Evolutionary conservation across 2,113 vertebrate genomes (phyloP), one percentile per base, ranked within the genome.

Genomic region (Cebidichthys violaceus): DNA sequence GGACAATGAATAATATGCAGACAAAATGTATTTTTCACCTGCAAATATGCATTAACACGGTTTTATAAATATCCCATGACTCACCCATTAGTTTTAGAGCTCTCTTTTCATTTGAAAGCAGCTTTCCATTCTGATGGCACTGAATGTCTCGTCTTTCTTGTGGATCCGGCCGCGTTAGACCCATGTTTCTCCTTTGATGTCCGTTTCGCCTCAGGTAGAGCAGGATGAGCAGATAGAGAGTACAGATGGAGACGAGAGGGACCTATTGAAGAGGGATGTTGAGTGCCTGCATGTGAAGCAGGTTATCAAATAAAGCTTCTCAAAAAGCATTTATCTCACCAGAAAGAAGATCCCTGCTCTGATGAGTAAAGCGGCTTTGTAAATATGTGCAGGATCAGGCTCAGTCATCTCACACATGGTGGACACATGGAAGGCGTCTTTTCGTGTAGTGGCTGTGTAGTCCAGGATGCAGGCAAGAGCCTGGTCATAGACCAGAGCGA

Each of bases 361-460:
- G 9, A 93, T 81, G 22, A 96, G 91, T 9, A 95, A 66, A n/a
- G 94, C 90, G 6, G 91, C 91, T 84, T 91, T 94, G 82, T 95
- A 96, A 39, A 96, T 75, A 27, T 86, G 83, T 5, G 87, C 94
- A 59, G 94, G 95, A 50, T 95, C 94, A 24, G 92, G 84, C 66
- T 96, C 95, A 0, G 75, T 92, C 95, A 96, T 94, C 78, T 96
- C 95, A 77, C 95, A 95, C 89, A 96, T 93, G 37, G 94, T 95
- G 76, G 95, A 95, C 1, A 94, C 81, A 13, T 93, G 91, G 45
- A 95, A 93, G 18, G 92, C 89, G 0, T 94, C 90, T 29, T 95
- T 83, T 14, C 60, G 88, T 27, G 86, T 91, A 4, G 86, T 77
- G n/a, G 94, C 93, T 0, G 91, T 93, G 68, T 95, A 95, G 85